Percentiles rank a stretch among this genome's conserved stretches.
Evolutionary conservation across 2,888 invertebrate species (phyloP).

Genomic region (Leptopilina syphax): DNA sequence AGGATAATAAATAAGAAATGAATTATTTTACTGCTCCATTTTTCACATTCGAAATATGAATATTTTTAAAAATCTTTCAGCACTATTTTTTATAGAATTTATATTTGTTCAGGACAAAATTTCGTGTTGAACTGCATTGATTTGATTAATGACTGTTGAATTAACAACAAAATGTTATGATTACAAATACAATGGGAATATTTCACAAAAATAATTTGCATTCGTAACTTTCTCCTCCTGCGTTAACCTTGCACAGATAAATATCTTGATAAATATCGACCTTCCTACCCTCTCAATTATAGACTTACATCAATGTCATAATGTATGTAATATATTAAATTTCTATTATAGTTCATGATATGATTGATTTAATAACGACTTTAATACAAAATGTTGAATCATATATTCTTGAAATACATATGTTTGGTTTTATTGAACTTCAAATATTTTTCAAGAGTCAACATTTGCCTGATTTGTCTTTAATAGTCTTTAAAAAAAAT

Average conservation of each 20-base stretch:
- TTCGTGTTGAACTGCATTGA: conserved; percentile 1
- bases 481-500: no score
- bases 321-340: neutral
- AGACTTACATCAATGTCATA: conserved; percentile 4
- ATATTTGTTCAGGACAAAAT: neutral
- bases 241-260: conserved; percentile 23
- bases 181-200: neutral
- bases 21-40: no score
- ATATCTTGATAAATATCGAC: conserved; percentile 18
- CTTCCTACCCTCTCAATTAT: conserved; percentile 19
- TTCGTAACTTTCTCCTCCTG: conserved; percentile 9
- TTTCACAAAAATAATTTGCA: conserved; percentile 13
- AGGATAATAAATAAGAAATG: no score
- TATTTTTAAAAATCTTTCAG: neutral
- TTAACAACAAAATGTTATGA: neutral
- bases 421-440: conserved; percentile 18
- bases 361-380: neutral
- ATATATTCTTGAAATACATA: neutral
- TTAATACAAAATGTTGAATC: conserved; percentile 9
- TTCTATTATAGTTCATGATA: neutral
- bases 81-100: neutral
- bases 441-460: conserved; percentile 18
- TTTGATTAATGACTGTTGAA: conserved; percentile 10
- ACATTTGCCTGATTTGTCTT: neutral
- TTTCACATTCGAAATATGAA: neutral